Conservation (phyloP, 2,797 vertebrate species). For the Kryptopterus vitreolus region DNA sequence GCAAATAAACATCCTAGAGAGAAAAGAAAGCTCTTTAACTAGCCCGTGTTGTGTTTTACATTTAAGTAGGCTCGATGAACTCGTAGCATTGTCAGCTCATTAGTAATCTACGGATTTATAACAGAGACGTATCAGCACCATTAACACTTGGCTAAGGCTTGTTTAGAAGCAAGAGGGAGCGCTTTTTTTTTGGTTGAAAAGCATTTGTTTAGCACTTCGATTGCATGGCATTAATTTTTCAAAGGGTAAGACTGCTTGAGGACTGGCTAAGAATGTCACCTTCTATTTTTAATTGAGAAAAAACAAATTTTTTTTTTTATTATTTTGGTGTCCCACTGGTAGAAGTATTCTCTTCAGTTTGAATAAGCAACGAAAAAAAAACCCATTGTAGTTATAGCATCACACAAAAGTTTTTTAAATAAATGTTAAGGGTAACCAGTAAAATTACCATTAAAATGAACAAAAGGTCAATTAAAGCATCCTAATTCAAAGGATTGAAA, state of each 20-base stretch:
- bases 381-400: not conserved
- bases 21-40: slow-evolving; percentile 34
- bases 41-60: slow-evolving; percentile 31
- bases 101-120: slow-evolving; percentile 43
- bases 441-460: not conserved
- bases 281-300: not conserved
- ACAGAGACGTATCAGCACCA: slow-evolving; percentile 38
- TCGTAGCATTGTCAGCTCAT: slow-evolving; percentile 46
- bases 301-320: not conserved
- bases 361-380: not conserved
- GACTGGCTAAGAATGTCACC: not conserved
- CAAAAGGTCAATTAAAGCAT: not conserved
- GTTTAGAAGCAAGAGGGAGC: slow-evolving; percentile 16
- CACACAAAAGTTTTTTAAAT: not conserved
- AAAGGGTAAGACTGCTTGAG: slow-evolving; percentile 10
- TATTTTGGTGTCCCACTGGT: not conserved
- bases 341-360: not conserved
- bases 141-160: slow-evolving; percentile 46
- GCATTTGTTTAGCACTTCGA: slow-evolving; percentile 21
- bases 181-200: slow-evolving; percentile 22
- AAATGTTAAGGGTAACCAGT: not conserved
- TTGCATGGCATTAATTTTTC: slow-evolving; percentile 30
- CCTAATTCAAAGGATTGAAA: not conserved
- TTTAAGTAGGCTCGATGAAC: slow-evolving; percentile 43
- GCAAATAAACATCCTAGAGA: not conserved